These are phyloP conservation scores for Anguilla anguilla DNA, from an alignment of 2,797 vertebrate species.

Conservation along the genomic window DNA sequence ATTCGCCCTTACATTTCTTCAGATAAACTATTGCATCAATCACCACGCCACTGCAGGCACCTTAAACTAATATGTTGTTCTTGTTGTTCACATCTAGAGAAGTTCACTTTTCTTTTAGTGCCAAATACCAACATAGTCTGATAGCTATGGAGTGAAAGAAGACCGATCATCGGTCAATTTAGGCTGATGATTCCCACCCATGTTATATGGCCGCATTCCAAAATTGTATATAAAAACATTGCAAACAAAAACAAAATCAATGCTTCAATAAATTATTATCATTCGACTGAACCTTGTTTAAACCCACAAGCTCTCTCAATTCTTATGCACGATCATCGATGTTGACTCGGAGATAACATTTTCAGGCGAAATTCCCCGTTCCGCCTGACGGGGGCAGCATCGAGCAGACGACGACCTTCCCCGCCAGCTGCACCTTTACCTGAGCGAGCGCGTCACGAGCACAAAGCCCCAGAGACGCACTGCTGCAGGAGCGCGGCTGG, in stretches of 20 bases:
- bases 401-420: neutral
- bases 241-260: neutral
- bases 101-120: neutral
- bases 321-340: neutral
- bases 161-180: neutral
- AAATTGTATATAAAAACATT: neutral
- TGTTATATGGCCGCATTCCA: neutral
- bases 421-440: neutral
- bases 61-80: neutral
- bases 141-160: neutral
- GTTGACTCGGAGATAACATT: neutral
- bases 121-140: neutral
- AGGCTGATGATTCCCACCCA: neutral
- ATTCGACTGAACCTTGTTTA: neutral
- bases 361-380: neutral
- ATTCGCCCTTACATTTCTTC: neutral
- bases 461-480: neutral
- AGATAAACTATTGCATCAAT: neutral
- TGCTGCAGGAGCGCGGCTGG: neutral
- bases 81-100: neutral
- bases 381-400: constrained; percentile 10
- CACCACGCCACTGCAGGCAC: neutral
- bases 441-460: neutral
- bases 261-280: neutral
- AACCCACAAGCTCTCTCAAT: neutral